These are phyloP conservation scores for Pomacea maculata DNA, from an alignment of 1,140 invertebrate genomes.

Conservation along the genomic window DNA sequence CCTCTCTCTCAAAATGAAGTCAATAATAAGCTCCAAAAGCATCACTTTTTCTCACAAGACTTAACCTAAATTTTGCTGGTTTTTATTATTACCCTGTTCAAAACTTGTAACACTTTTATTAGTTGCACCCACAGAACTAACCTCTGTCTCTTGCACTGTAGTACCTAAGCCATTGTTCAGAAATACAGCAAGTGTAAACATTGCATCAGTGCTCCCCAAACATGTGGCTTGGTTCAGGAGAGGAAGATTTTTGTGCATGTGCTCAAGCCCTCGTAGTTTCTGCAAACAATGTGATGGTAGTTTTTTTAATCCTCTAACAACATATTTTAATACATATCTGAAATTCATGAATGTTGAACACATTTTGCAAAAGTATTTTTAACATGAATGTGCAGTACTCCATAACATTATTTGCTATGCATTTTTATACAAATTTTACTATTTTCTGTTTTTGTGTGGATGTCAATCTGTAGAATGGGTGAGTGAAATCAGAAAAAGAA, in stretches of 20 bases:
- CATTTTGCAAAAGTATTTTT: too few species aligned
- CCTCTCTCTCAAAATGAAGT: background rate
- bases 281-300: background rate
- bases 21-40: background rate
- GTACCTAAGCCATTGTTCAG: constrained; percentile 52
- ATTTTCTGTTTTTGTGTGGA: too few species aligned
- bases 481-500: too few species aligned
- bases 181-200: constrained; percentile 54
- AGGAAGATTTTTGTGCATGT: constrained; percentile 22
- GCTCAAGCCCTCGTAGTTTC: constrained; percentile 29
- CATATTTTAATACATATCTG: too few species aligned
- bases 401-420: too few species aligned
- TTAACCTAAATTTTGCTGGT: background rate
- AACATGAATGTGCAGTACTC: too few species aligned
- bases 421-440: too few species aligned
- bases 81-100: background rate
- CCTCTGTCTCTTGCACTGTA: constrained; percentile 50
- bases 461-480: too few species aligned
- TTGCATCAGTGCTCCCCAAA: constrained; percentile 51
- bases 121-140: constrained; percentile 17
- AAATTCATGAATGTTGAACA: too few species aligned
- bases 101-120: too few species aligned
- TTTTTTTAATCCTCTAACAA: too few species aligned
- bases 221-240: constrained; percentile 53
- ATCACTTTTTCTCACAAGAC: background rate